A percentile compares a stretch with the other conserved stretches of the same genome.
phyloP scores from a whole-genome alignment of 2,113 vertebrate genomes.

The Dromiciops gliroides region DNA sequence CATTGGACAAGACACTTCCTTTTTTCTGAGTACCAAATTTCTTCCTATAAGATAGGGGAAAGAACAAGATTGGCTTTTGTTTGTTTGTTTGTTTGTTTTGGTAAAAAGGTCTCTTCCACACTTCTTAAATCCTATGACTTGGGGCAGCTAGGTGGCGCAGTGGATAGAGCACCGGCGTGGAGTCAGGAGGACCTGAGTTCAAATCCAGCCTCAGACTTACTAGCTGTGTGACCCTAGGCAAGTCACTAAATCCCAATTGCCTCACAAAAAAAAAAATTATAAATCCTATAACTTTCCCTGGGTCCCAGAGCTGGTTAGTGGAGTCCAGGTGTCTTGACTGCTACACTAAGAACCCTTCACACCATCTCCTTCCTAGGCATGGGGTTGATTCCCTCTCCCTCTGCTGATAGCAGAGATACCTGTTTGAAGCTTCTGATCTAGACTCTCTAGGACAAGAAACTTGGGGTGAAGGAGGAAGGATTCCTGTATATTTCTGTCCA shows the following conservation, averaged over 20 bases:
- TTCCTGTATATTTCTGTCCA: fast-evolving
- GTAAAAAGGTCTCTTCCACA: neutral
- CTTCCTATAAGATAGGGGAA: neutral
- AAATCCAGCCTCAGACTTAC: no score
- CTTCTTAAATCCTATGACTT: neutral
- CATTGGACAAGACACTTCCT: neutral
- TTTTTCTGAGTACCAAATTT: neutral
- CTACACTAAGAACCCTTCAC: neutral
- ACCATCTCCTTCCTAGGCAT: no score
- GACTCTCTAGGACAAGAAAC: neutral
- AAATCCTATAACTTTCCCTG: neutral
- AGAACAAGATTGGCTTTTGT: no score
- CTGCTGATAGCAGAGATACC: neutral
- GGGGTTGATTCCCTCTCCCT: no score
- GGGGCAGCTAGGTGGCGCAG: no score
- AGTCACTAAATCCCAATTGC: no score
- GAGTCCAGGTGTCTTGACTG: neutral
- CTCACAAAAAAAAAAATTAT: no score
- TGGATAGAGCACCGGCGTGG: no score
- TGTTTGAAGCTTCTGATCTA: neutral
- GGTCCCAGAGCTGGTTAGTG: neutral
- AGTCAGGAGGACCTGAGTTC: no score
- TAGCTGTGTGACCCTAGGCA: no score
- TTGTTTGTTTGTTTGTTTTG: no score
- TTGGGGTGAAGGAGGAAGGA: neutral